Base-by-base conservation (phyloP, 2,888 invertebrate genomes). In the Papilio gigon region DNA sequence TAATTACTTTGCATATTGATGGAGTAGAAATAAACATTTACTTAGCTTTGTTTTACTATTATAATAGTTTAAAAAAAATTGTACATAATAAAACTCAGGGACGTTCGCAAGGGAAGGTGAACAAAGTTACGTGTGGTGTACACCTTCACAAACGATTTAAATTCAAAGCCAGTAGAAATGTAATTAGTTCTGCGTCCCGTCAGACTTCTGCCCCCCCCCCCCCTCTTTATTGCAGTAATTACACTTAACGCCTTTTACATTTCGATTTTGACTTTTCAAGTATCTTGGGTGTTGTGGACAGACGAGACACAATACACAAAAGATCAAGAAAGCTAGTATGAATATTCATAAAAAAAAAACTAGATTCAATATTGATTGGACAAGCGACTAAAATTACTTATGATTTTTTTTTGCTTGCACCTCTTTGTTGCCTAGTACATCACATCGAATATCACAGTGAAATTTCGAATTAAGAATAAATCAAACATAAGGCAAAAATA, bases 151-250 rank as follows among this genome's bases (percentile, higher is more conserved):
- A 81, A 83, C 86, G 84, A 88, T 90, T 90, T 86, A 88, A 89
- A 90, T 90, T 90, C 90, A 90, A 87, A 90, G 85, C 84, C 80
- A 80, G 90, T 88, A 89, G 86, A 88, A 88, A 88, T 85, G 86
- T 88, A 89, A 90, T 90, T 90, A 88, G 88, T 86, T 83, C 82
- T 79, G 80, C 81, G 83, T 84, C 84, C 84, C 87, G 89, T 84
- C 86, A 86, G 81, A 87, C 86, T 88, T 85, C 81, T 76, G 77
- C 75, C 78, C 82, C 86, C 85, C 88, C 89, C 87, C 75, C 78
- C 82, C 86, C 85, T 88, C 89, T 87, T 88, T 87, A 88, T 85
- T 82, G 76, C 74, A 80, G 87, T 86, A 88, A 89, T 91, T 89
- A 89, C 87, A 85, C 85, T 86, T 86, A 86, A 87, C 84, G 84